phyloP scores from a whole-genome alignment of 2,888 invertebrate genomes.

The Tortrix viridana region DNA sequence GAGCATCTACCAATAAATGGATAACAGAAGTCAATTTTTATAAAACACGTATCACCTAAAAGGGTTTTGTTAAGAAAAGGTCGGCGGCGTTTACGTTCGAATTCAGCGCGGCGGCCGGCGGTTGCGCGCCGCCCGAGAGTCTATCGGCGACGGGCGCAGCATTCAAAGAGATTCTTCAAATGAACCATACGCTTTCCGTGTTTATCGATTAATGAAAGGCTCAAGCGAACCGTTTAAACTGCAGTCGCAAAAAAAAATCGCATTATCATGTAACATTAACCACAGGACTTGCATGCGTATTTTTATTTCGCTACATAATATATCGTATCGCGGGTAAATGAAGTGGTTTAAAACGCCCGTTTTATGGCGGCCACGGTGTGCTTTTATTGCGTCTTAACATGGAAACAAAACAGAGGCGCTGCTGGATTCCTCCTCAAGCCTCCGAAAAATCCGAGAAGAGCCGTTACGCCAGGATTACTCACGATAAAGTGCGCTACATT shows the following conservation, averaged over 20 bases:
- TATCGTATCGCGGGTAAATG: slow-evolving; percentile 54
- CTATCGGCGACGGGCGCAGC: slow-evolving; percentile 46
- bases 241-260: neutral
- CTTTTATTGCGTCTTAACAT: slow-evolving; percentile 62
- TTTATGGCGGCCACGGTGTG: slow-evolving; percentile 50
- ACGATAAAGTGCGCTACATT: slow-evolving; percentile 70
- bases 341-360: slow-evolving; percentile 59
- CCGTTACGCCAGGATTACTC: slow-evolving; percentile 60
- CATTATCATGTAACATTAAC: slow-evolving; percentile 2
- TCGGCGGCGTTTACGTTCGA: slow-evolving; percentile 56
- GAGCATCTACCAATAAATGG: slow-evolving; percentile 13
- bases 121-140: slow-evolving; percentile 49
- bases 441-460: slow-evolving; percentile 45
- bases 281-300: slow-evolving; percentile 47
- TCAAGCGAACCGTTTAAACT: slow-evolving; percentile 12
- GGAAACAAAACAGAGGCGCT: slow-evolving; percentile 50
- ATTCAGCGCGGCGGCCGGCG: slow-evolving; percentile 47
- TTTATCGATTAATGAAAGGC: slow-evolving; percentile 53
- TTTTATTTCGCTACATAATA: slow-evolving; percentile 55
- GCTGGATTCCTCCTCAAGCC: slow-evolving; percentile 40
- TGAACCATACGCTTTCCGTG: slow-evolving; percentile 51
- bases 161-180: slow-evolving; percentile 60
- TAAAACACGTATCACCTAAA: slow-evolving; percentile 32
- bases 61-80: slow-evolving; percentile 47
- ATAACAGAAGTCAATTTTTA: slow-evolving; percentile 29